Conservation (phyloP, 2,888 invertebrate species). For the Schizaphis graminum region DNA sequence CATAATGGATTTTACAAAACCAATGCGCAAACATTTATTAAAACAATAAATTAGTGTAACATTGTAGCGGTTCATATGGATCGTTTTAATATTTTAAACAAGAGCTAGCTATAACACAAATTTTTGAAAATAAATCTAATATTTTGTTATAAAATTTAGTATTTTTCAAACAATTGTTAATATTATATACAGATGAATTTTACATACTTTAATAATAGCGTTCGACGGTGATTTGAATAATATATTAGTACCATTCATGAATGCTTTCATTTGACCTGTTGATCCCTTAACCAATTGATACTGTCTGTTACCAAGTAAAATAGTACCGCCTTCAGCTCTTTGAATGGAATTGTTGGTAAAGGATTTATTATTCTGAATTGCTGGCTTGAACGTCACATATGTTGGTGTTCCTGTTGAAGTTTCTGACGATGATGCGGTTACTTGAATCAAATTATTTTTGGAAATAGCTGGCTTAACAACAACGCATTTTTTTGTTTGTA, state of each 20-base stretch:
- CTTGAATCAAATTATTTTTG: neutral
- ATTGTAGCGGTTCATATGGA: neutral
- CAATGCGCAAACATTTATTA: neutral
- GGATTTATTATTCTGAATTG: neutral
- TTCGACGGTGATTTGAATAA: neutral
- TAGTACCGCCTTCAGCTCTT: slow-evolving; percentile 11
- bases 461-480: neutral
- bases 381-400: slow-evolving; percentile 13
- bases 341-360: neutral
- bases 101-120: neutral
- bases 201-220: neutral
- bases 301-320: slow-evolving; percentile 28
- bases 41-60: neutral
- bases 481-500: slow-evolving; percentile 6
- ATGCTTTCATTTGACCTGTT: neutral
- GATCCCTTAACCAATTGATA: slow-evolving; percentile 29
- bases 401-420: neutral
- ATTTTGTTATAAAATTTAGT: neutral
- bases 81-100: neutral
- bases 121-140: neutral
- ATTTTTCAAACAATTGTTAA: neutral
- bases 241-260: neutral
- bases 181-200: neutral
- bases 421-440: neutral
- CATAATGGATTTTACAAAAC: neutral